Conservation (phyloP, 2,888 invertebrate species). For the Nipponacmea schrenckii region DNA sequence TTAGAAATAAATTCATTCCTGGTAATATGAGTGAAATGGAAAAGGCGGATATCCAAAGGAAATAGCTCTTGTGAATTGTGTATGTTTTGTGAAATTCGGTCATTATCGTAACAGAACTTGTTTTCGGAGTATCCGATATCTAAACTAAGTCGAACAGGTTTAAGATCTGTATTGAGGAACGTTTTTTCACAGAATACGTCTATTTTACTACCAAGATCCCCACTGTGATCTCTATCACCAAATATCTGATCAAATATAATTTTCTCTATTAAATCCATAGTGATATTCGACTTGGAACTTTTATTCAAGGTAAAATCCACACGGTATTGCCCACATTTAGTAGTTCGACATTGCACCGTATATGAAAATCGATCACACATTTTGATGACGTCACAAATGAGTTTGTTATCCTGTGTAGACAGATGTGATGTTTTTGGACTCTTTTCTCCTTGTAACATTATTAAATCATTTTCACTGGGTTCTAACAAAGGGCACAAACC, state of each 20-base stretch:
- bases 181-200: background rate
- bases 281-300: background rate
- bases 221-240: background rate
- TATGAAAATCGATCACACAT: slow-evolving; percentile 2
- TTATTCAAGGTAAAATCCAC: background rate
- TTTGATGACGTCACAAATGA: background rate
- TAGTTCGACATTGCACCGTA: background rate
- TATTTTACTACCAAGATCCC: background rate
- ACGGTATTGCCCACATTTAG: background rate
- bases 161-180: background rate
- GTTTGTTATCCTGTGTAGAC: background rate
- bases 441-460: background rate
- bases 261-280: background rate
- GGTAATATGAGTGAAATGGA: background rate
- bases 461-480: background rate
- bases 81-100: background rate
- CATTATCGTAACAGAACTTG: background rate
- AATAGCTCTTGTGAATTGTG: background rate
- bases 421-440: background rate
- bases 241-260: background rate
- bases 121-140: background rate
- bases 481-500: background rate
- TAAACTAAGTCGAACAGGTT: background rate
- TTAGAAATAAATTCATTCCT: background rate
- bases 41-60: background rate